Conservation (phyloP, 1,140 invertebrate species). For the Agrilus planipennis region DNA sequence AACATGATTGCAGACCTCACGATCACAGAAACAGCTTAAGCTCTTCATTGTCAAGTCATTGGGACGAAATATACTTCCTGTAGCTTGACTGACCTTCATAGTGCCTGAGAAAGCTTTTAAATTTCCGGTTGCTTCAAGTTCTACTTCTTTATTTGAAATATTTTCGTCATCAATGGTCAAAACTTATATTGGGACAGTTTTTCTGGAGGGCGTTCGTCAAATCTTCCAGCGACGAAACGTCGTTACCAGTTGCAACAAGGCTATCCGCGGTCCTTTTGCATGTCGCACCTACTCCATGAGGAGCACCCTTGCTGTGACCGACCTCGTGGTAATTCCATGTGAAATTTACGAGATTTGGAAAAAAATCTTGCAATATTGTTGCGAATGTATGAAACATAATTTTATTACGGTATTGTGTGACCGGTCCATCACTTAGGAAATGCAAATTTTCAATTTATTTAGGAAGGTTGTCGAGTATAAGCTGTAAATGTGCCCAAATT, state of each 20-base stretch:
- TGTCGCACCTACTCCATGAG: constrained; percentile 34
- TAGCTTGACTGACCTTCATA: too few relatives aligned
- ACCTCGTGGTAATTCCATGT: constrained; percentile 37
- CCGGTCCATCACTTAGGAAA: not conserved
- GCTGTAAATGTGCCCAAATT: not conserved
- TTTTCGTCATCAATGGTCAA: too few relatives aligned
- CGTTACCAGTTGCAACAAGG: not conserved
- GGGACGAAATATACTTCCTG: too few relatives aligned
- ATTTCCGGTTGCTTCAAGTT: too few relatives aligned
- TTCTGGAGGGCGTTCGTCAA: too few relatives aligned
- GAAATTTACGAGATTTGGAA: constrained; percentile 4
- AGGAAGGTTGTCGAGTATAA: not conserved
- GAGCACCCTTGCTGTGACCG: constrained; percentile 36
- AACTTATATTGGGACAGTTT: too few relatives aligned
- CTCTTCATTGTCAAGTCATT: too few relatives aligned
- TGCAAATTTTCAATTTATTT: not conserved
- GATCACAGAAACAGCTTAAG: too few relatives aligned
- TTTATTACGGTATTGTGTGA: not conserved
- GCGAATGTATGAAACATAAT: not conserved
- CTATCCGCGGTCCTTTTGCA: constrained; percentile 30
- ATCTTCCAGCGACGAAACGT: too few relatives aligned
- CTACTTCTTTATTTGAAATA: too few relatives aligned
- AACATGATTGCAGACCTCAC: too few relatives aligned
- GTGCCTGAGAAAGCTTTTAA: too few relatives aligned
- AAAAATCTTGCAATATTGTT: not conserved